Evolutionary conservation across 35 echinoderm and acorn worm genomes (phyloP).

Genomic region (Nesometra sesokonis): DNA sequence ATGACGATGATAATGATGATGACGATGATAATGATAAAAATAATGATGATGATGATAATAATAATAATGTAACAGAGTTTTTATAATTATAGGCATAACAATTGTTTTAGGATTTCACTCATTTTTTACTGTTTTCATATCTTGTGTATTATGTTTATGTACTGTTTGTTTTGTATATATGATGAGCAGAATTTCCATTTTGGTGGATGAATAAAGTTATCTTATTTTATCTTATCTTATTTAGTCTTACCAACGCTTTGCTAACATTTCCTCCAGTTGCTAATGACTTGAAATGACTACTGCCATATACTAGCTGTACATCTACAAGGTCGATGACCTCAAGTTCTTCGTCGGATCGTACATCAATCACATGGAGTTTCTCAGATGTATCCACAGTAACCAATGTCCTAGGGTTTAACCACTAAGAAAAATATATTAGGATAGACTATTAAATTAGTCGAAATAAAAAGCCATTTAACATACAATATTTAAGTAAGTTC

Average conservation of each 20-base stretch:
- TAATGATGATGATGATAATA: too few species aligned
- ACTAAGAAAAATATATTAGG: conserved; percentile 17
- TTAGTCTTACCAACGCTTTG: conserved; percentile 79
- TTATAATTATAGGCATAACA: too few species aligned
- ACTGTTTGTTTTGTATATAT: too few species aligned
- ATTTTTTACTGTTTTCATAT: too few species aligned
- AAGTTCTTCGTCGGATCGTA: conserved; percentile 76
- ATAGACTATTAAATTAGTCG: not conserved
- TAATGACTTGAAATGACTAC: conserved; percentile 89
- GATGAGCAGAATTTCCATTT: too few species aligned
- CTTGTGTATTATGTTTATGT: too few species aligned
- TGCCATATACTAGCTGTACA: conserved; percentile 85
- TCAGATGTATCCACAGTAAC: conserved; percentile 92
- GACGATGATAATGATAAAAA: too few species aligned
- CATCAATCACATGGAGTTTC: conserved; percentile 83
- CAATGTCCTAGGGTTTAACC: conserved; percentile 89
- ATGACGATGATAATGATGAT: too few species aligned
- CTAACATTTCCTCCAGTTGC: conserved; percentile 98
- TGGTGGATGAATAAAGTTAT: too few species aligned
- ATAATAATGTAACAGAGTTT: too few species aligned
- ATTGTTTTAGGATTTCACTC: too few species aligned
- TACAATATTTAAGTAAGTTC: too few species aligned
- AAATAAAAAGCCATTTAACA: not conserved
- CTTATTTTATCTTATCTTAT: not conserved
- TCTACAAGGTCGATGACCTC: conserved; percentile 94